phyloP scores from a whole-genome alignment of 2,888 invertebrate species.

The Drosophila mettleri region DNA sequence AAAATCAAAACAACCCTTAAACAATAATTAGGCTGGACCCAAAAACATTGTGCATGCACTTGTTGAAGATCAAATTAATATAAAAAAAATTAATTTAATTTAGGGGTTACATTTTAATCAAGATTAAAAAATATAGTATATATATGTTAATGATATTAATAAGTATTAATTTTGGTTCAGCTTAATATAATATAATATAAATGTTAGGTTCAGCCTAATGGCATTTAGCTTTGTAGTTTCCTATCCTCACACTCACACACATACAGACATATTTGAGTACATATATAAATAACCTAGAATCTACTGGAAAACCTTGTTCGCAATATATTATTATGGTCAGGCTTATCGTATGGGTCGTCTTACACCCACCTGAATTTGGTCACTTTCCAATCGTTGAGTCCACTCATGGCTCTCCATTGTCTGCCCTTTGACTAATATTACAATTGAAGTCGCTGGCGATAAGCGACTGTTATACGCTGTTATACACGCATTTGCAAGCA shows the following conservation, averaged over 20 bases:
- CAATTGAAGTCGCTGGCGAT: constrained; percentile 43
- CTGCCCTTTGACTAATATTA: constrained; percentile 53
- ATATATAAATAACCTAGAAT: constrained; percentile 47
- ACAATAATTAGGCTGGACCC: constrained; percentile 22
- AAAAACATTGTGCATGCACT: constrained; percentile 10
- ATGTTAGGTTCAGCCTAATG: constrained; percentile 16
- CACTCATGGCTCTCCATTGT: constrained; percentile 26
- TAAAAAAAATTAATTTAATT: background rate
- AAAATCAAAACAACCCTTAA: constrained; percentile 1
- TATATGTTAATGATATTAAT: too few relatives aligned
- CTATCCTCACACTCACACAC: constrained; percentile 2
- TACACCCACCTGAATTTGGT: constrained; percentile 58
- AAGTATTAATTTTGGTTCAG: background rate
- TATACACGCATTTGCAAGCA: constrained; percentile 20
- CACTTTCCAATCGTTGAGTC: constrained; percentile 32
- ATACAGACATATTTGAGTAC: background rate
- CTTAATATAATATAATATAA: background rate
- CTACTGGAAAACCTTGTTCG: constrained; percentile 39
- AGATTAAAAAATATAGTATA: too few relatives aligned
- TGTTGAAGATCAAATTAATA: constrained; percentile 12
- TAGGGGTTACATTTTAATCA: too few relatives aligned
- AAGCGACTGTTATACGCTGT: constrained; percentile 27
- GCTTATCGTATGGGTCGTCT: constrained; percentile 50
- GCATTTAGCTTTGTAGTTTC: constrained; percentile 5
- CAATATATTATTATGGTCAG: constrained; percentile 22